phyloP scores from a whole-genome alignment of 2,113 vertebrate genomes.

The Phocoena sinus region DNA sequence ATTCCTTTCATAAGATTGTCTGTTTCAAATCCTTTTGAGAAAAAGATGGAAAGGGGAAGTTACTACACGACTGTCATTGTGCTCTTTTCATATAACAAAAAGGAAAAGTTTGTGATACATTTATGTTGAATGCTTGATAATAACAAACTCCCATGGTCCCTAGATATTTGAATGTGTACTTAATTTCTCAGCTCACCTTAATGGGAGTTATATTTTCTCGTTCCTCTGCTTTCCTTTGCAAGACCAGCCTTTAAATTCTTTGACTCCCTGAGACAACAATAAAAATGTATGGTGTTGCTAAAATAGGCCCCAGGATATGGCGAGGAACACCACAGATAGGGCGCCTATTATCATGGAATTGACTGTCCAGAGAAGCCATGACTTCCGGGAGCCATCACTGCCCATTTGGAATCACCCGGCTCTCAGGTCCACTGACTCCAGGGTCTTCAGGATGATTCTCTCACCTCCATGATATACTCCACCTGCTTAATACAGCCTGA shows the following conservation, averaged over 20 bases:
- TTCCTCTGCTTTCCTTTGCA: neutral
- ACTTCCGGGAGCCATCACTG: neutral
- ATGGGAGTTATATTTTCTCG: neutral
- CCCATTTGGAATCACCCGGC: neutral
- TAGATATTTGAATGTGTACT: neutral
- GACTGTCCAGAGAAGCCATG: neutral
- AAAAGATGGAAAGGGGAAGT: neutral
- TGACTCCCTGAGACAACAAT: neutral
- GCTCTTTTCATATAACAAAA: slow-evolving; percentile 31
- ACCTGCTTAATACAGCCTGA: neutral
- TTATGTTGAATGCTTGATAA: slow-evolving; percentile 38
- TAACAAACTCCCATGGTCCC: neutral
- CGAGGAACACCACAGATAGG: neutral
- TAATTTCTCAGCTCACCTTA: neutral
- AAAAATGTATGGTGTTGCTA: neutral
- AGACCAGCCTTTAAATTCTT: neutral
- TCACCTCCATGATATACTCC: neutral
- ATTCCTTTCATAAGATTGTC: slow-evolving; percentile 9
- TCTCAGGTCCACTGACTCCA: neutral
- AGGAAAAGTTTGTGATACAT: neutral
- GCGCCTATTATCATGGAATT: neutral
- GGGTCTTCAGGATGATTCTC: neutral
- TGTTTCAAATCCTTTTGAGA: slow-evolving; percentile 7
- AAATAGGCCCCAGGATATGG: neutral
- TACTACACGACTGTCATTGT: neutral